Percentiles rank a stretch among this genome's conserved stretches.
These are phyloP conservation scores for Selene dorsalis DNA, from an alignment of 2,797 vertebrate species.

Conservation along the genomic window DNA sequence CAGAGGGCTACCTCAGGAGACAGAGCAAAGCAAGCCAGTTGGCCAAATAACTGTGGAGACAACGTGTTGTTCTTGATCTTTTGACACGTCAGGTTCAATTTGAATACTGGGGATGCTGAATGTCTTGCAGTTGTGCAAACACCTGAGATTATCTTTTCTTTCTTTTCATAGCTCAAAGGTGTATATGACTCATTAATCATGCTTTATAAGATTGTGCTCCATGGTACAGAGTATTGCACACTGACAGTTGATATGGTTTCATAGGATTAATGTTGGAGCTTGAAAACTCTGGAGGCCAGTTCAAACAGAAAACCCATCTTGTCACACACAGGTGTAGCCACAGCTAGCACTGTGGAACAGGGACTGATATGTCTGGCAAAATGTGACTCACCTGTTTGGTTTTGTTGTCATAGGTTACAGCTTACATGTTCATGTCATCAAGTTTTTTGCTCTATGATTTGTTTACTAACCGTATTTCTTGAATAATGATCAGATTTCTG, in stretches of 20 bases:
- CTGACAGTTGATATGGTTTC: constrained; percentile 13
- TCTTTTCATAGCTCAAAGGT: constrained; percentile 19
- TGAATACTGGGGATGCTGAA: constrained; percentile 40
- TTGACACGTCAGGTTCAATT: constrained; percentile 43
- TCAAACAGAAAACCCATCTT: constrained; percentile 15
- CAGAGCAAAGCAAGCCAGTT: constrained; percentile 54
- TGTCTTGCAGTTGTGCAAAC: constrained; percentile 33
- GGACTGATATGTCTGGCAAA: constrained; percentile 16
- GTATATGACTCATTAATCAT: constrained; percentile 25
- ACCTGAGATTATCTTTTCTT: constrained; percentile 19
- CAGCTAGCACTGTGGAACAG: constrained; percentile 25
- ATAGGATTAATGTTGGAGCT: constrained; percentile 35
- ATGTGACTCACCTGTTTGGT: constrained; percentile 26
- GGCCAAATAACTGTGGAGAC: constrained; percentile 64
- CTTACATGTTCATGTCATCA: constrained; percentile 29
- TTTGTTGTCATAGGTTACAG: constrained; percentile 37
- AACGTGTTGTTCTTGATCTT: constrained; percentile 48
- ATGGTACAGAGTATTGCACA: constrained; percentile 28
- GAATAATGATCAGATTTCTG: constrained; percentile 50
- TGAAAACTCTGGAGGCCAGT: constrained; percentile 19
- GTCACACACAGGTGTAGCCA: constrained; percentile 29
- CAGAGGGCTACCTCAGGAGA: constrained; percentile 74
- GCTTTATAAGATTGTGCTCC: constrained; percentile 18
- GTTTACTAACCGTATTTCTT: constrained; percentile 54
- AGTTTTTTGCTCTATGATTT: constrained; percentile 29